phyloP scores from a whole-genome alignment of 2,113 vertebrate genomes.

The Smithornis capensis region DNA sequence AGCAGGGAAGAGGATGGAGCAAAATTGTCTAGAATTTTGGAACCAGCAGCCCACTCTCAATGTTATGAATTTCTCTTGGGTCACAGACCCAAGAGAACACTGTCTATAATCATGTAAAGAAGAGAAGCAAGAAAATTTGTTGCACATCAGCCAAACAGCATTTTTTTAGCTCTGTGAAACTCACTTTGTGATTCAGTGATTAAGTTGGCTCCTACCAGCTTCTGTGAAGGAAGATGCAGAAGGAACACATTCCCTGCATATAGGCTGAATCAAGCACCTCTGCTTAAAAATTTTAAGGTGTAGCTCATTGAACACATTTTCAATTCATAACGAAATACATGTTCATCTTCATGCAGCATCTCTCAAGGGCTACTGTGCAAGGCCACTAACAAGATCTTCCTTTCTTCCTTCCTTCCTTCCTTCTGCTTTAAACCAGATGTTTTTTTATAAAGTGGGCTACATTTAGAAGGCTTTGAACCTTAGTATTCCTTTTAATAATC shows the following conservation, averaged over 20 bases:
- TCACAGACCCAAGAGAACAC: no score
- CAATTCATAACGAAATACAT: not conserved
- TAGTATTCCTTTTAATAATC: not conserved
- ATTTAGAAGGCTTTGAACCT: not conserved
- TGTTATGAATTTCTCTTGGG: not conserved
- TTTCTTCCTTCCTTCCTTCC: not conserved
- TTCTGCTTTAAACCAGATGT: not conserved
- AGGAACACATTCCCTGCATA: not conserved
- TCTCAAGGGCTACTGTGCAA: not conserved
- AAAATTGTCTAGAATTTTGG: not conserved
- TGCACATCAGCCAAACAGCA: not conserved
- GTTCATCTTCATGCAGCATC: constrained; percentile 13
- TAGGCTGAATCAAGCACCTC: not conserved
- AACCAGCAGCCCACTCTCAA: not conserved
- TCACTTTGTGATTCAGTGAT: not conserved
- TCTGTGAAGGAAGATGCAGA: not conserved
- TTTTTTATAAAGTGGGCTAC: not conserved
- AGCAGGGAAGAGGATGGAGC: not conserved
- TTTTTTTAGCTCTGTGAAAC: not conserved
- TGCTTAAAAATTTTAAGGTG: not conserved
- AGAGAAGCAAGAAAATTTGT: not conserved
- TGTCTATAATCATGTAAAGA: not conserved
- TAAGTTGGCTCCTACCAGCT: not conserved
- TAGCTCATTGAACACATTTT: not conserved
- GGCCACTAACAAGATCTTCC: not conserved